A percentile compares a stretch with the other conserved stretches of the same genome.
These are phyloP conservation scores for Plodia interpunctella DNA, from an alignment of 1,140 invertebrate genomes.

Conservation along the genomic window DNA sequence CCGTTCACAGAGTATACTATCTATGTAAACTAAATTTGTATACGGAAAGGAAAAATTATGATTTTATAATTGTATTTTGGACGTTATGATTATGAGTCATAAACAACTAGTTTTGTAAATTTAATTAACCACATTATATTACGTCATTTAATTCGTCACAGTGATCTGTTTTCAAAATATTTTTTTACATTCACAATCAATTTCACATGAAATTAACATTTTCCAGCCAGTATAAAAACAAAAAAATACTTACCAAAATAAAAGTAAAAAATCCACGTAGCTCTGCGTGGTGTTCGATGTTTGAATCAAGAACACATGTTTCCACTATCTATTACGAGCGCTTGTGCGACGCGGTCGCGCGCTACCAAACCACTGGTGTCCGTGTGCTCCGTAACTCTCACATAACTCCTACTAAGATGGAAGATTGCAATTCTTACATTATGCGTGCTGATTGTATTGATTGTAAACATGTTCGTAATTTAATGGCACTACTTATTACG, in stretches of 20 bases:
- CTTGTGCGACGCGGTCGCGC: not conserved
- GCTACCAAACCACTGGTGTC: not conserved
- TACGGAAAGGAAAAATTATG: not conserved
- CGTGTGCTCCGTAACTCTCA: not conserved
- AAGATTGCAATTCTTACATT: constrained; percentile 1
- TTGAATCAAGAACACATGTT: constrained; percentile 2
- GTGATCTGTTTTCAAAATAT: not conserved
- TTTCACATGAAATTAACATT: too few species aligned
- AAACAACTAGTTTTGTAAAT: not conserved
- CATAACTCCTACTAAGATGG: constrained; percentile 1
- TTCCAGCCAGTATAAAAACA: not conserved
- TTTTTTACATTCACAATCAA: too few species aligned
- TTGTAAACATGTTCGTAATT: constrained; percentile 6
- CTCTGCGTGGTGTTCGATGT: not conserved
- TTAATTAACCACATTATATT: not conserved
- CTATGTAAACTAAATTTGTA: too few species aligned
- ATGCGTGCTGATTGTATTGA: constrained; percentile 5
- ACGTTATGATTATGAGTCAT: not conserved
- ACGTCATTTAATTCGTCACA: not conserved
- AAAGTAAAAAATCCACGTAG: not conserved
- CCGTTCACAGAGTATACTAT: too few species aligned
- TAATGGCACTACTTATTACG: constrained; percentile 7
- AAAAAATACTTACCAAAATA: not conserved
- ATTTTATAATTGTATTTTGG: not conserved
- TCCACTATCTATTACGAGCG: not conserved